Conservation (phyloP, 2,888 invertebrate genomes). For the Boloria selene region DNA sequence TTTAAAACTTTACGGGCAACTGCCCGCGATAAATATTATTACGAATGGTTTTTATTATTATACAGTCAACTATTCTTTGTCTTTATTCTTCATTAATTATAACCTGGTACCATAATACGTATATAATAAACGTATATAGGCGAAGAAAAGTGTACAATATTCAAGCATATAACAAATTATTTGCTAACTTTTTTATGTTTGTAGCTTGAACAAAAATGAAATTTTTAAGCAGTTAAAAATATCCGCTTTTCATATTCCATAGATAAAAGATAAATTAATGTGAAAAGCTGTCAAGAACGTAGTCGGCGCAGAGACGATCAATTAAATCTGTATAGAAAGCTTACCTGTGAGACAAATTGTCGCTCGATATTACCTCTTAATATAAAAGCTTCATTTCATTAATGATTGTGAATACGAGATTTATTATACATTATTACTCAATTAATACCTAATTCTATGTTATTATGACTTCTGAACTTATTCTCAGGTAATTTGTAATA, state of each 20-base stretch:
- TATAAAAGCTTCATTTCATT: constrained; percentile 16
- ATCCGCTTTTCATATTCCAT: too few relatives aligned
- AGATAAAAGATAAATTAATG: constrained; percentile 15
- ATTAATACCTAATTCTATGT: background rate
- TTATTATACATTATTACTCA: constrained; percentile 3
- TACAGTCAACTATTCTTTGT: constrained; percentile 7
- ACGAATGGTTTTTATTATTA: background rate
- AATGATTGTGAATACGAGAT: constrained; percentile 8
- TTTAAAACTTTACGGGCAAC: constrained; percentile 16
- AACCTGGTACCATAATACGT: too few relatives aligned
- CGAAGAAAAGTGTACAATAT: too few relatives aligned
- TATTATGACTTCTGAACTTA: too few relatives aligned
- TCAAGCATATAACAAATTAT: too few relatives aligned
- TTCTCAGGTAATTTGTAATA: too few relatives aligned
- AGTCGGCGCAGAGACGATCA: constrained; percentile 15
- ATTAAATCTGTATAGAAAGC: constrained; percentile 29
- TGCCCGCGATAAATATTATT: background rate
- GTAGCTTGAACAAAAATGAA: too few relatives aligned
- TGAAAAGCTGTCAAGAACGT: constrained; percentile 25
- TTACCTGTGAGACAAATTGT: constrained; percentile 32
- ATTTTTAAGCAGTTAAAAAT: too few relatives aligned
- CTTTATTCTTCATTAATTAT: too few relatives aligned
- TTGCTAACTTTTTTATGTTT: too few relatives aligned
- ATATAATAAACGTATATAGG: too few relatives aligned
- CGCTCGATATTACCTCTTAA: constrained; percentile 21